Base-by-base conservation (phyloP, 2,888 invertebrate genomes). In the Cecidostiba fungosa region DNA sequence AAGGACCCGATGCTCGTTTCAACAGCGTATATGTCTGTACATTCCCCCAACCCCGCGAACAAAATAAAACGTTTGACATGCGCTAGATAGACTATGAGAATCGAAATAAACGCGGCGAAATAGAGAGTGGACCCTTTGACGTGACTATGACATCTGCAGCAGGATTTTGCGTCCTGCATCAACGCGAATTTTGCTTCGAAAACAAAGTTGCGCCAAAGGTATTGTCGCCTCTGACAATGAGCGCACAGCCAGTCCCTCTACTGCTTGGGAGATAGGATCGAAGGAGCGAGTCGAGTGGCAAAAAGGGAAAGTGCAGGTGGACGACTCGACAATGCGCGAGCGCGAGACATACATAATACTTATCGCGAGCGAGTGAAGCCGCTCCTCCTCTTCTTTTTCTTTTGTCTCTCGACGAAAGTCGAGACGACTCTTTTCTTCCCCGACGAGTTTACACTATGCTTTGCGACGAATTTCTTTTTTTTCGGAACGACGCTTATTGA, bases 331-430 rank as follows among this genome's bases (percentile, higher is more conserved):
- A 79, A 79, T 79, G 79, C 54, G 6, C 54, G n/a, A 8, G 54
- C 54, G n/a, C 54, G 80, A 29, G 39, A 62, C 80, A 19, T 73
- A 62, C 80, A 81, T 62, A 81, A 81, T 81, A 73, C 73, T 81
- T 73, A 54, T 80, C 80, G 50, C 72, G 29, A 66, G 66, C 26
- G 78, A 66, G 66, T 43, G 66, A 19, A 36, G 72, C 39, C 43
- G 39, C 29, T 26, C 39, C 26, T 23, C 29, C 36, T 19, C 36
- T 36, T n/a, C 32, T 70, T n/a, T n/a, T n/a, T 66, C 66, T 66
- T 66, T 29, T 66, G 23, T 59, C 54, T 59, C 23, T n/a, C 19
- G 54, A 59, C 54, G 54, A 59, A 59, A 59, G 54, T 59, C 54
- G 54, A 59, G 54, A 23, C 54, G 54, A 8, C 54, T 59, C 54